Base-by-base conservation (phyloP, 2,113 vertebrate species). In the Elgaria multicarinata region DNA sequence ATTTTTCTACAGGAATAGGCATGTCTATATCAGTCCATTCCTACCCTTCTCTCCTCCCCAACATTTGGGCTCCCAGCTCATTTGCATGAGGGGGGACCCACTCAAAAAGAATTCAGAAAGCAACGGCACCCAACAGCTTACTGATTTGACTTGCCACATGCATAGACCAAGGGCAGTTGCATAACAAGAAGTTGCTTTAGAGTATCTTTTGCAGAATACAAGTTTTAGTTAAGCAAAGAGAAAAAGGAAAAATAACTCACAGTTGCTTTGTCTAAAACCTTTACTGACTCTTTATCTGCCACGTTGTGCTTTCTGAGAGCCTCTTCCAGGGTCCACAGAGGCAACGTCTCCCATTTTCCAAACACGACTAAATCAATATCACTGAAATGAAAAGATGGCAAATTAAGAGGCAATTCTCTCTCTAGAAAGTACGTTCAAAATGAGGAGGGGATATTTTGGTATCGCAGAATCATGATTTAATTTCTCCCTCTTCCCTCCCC, bases 331-430 rank as follows among this genome's bases (percentile, higher is more conserved):
- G 99, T 99, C 99, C 99, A 99, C 33, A 99, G 98, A 18, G 99
- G 99, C 72, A 99, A 97, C 0, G 98, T 99, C 92, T 99, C 99
- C 99, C 99, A 99, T 94, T 99, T 99, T 84, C 99, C 99, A 93
- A 99, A 99, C 53, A 99, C 99, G 42, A 99, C 99, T 93, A 99
- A 97, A 93, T 99, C 99, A 85, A 99, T 99, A 96, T 99, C 99
- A 94, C 99, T 99, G 95, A 80, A 91, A 96, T 6, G 2, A 28
- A 67, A 79, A 90, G 62, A 46, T 64, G 22, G 79, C 20, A 75
- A 55, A 64, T 74, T 62, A 46, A n/a, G 0, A 62, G 1, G 16
- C 2, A 1, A 9, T n/a, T 53, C 36, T 44, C 6, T 39, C 71
- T 39, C 33, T 36, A 72, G 71, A 36, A 72, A 72, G n/a, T 72